Evolutionary conservation across 1,140 invertebrate genomes (phyloP).

Genomic region (Zophobas morio): DNA sequence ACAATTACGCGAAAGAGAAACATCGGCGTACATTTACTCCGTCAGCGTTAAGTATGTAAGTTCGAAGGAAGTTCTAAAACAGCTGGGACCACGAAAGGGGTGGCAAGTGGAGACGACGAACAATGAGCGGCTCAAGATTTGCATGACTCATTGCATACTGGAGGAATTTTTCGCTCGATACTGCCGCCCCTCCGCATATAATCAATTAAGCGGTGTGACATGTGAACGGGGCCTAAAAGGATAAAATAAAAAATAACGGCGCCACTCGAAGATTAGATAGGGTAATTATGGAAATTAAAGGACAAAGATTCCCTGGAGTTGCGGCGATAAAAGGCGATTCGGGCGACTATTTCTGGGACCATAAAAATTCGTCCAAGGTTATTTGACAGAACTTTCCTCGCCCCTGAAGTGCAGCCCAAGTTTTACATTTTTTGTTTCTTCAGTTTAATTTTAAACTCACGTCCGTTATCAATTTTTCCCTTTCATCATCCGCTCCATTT

Average conservation of each 20-base stretch:
- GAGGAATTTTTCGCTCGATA: slow-evolving; percentile 17
- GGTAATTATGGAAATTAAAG: slow-evolving; percentile 3
- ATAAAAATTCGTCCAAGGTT: too few species aligned
- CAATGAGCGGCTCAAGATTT: slow-evolving; percentile 22
- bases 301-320: not conserved
- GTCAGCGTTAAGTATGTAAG: slow-evolving; percentile 14
- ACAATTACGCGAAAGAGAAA: slow-evolving; percentile 35
- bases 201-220: slow-evolving; percentile 10
- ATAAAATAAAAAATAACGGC: not conserved
- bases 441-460: too few species aligned
- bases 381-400: too few species aligned
- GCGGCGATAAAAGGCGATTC: not conserved
- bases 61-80: slow-evolving; percentile 26
- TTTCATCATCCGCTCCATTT: too few species aligned
- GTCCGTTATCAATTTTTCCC: too few species aligned
- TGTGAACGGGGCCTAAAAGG: not conserved
- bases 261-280: not conserved
- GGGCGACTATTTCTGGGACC: too few species aligned
- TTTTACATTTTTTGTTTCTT: too few species aligned
- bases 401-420: too few species aligned
- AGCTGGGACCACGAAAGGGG: slow-evolving; percentile 31
- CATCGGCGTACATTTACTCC: slow-evolving; percentile 21
- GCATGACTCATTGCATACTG: slow-evolving; percentile 9
- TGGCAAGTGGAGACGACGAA: not conserved
- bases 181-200: not conserved